Conservation (phyloP, 2,113 vertebrate genomes). For the Orycteropus afer region DNA sequence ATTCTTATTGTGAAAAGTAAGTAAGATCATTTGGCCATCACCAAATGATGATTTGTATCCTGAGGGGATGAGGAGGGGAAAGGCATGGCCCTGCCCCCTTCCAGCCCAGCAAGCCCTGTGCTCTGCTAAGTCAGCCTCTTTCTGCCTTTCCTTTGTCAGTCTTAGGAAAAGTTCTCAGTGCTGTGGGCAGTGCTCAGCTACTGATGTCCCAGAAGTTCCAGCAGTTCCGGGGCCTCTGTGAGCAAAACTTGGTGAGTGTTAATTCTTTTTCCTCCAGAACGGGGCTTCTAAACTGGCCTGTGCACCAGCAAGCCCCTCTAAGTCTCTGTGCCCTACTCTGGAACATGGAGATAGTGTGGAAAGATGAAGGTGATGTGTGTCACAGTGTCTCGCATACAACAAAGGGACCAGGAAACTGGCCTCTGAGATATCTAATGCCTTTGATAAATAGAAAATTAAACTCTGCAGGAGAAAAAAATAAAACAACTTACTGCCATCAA, state of each 20-base stretch:
- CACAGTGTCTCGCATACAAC: not conserved
- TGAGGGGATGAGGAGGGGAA: not conserved
- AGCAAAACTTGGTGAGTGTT: constrained; percentile 97
- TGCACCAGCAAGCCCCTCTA: not conserved
- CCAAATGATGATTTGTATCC: not conserved
- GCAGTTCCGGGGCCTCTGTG: constrained; percentile 98
- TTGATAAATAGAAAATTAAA: not conserved
- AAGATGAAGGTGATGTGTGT: no score
- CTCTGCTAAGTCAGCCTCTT: not conserved
- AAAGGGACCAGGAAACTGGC: not conserved
- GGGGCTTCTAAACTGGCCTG: not conserved
- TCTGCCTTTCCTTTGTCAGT: constrained; percentile 83
- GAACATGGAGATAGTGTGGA: not conserved
- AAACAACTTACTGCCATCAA: no score
- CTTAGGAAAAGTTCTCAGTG: constrained; percentile 97
- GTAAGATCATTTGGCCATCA: not conserved
- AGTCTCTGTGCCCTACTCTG: not conserved
- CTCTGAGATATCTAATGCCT: not conserved
- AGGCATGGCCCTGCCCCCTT: not conserved
- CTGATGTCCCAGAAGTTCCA: constrained; percentile 96
- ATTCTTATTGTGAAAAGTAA: no score
- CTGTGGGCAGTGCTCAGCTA: constrained; percentile 91
- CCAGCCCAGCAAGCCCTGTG: not conserved
- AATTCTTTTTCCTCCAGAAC: not conserved
- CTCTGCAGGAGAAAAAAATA: no score